Base-by-base conservation (phyloP, 2,113 vertebrate genomes). In the Pedetes capensis region DNA sequence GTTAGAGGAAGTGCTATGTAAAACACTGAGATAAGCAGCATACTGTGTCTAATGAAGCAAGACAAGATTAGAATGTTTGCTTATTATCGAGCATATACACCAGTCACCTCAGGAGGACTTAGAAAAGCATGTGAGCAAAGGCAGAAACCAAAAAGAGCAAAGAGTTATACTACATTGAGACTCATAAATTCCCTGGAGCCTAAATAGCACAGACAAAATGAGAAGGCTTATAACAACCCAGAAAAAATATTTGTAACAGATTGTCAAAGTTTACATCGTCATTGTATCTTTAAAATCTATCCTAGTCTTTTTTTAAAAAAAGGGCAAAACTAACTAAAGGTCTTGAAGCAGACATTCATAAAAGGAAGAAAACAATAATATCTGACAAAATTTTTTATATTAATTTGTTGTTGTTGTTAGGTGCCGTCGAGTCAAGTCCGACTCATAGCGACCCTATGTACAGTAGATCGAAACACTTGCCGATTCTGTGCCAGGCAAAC, bases 271-370 rank as follows among this genome's bases (percentile, higher is more conserved):
- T 78, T 89, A 79, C 3, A 82, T 69, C 57, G 91, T 89, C 51
- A 87, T 83, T 78, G 32, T 75, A 37, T 57, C 27, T 63, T 89
- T 42, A 49, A 55, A 74, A 64, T 63, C 13, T 63, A n/a, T 81
- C 53, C 51, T 78, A 57, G 22, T 88, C 80, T 89, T n/a, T n/a
- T n/a, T n/a, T 79, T 93, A 83, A 68, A 44, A 71, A 91, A 95
- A 95, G 93, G 29, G 49, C 55, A 69, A 63, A 63, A 72, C 1
- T 93, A 75, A 79, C 22, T 84, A 68, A 83, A 78, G 23, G 8
- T 78, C 84, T 75, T 17, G 39, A 88, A 92, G 29, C 32, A 92
- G 6, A 22, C 22, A 44, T 64, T 87, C 51, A 74, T 51, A 87
- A 86, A 74, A 71, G n/a, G 16, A 75, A 34, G 32, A 68, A 93